Base-by-base conservation (phyloP, 2,888 invertebrate genomes). In the Caenorhabditis angaria region DNA sequence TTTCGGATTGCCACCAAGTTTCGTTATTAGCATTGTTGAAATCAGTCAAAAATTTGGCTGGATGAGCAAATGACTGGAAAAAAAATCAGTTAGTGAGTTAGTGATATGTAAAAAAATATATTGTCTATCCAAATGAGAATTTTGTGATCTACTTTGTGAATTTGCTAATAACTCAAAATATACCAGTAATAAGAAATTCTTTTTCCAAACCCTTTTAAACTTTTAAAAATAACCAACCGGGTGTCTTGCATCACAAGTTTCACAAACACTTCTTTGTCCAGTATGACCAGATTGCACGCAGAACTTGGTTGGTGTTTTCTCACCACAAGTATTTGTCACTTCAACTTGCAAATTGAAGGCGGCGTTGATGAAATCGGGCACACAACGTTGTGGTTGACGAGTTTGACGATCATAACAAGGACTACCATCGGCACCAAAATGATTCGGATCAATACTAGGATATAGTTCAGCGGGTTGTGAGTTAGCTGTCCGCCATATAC, bases 1-100 rank as follows among this genome's bases (percentile, higher is more conserved):
- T 97, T 88, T 97, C 95, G 0, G 95, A 95, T 88, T 96, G 95
- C 96, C 96, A 96, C 94, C 94, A 96, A 0, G 95, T 94, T 80
- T 93, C 92, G 87, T 94, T 93, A 80, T 94, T 93, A 75, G 92
- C 92, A 88, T 93, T 94, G 88, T 96, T 94, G 85, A 93, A 91
- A 88, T 99, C 97, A 2, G 97, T 97, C 82, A 97, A 91, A 88
- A 91, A 82, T 53, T 76, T 68, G 48, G 85, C 77, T 2, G 83
- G 84, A 63, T 86, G 86, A 22, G 84, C 72, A 55, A 72, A 75
- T 1, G 63, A 55, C 74, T 79, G 58, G n/a, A n/a, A 60, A 80
- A 68, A 47, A 29, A 18, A 60, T 12, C 6, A 18, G 32, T 58
- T 24, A 53, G 55, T 32, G 8, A 14, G 22, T 50, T 32, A n/a